Base-by-base conservation (phyloP, 2,888 invertebrate genomes). In the Tipula helvola region DNA sequence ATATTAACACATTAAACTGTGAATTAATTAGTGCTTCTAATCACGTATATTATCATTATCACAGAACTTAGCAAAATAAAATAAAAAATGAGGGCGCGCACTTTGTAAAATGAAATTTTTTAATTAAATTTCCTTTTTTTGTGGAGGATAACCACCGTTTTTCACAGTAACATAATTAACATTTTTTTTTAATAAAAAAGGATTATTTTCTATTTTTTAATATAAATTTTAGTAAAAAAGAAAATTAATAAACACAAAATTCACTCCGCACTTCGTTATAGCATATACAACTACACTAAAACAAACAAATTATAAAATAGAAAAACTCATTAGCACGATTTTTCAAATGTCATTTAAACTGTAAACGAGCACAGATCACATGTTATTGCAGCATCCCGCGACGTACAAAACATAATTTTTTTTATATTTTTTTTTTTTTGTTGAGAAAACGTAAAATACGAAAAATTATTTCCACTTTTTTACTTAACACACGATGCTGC, bases 291-390 rank as follows among this genome's bases (percentile, higher is more conserved):
- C 28, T 10, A 71, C 71, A 71, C 71, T 71, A 57, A 28, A 57
- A 71, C 28, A 3, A 28, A 71, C 10, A 28, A 71, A 28, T 10
- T 71, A 71, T 71, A 10, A 71, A 28, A 71, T 71, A 8, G 71
- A 71, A 71, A 71, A 71, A 71, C 71, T 71, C 71, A 71, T 71
- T 71, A 71, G 71, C 71, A 71, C 71, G 71, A 71, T 71, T 71
- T 52, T 71, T 71, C 71, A 71, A 71, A 71, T 71, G 71, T 71
- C 71, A 71, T 28, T 71, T 71, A 13, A 28, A 71, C 71, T 8
- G 71, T 10, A 71, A 10, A 71, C 71, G 71, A 71, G 71, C 18
- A 71, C 71, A 71, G 16, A 71, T 71, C 71, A 71, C 71, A 71
- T 71, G 71, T 28, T 71, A 71, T 28, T 71, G 71, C 71, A 71